phyloP scores from a whole-genome alignment of 2,888 invertebrate species.

The Drosophila testacea region DNA sequence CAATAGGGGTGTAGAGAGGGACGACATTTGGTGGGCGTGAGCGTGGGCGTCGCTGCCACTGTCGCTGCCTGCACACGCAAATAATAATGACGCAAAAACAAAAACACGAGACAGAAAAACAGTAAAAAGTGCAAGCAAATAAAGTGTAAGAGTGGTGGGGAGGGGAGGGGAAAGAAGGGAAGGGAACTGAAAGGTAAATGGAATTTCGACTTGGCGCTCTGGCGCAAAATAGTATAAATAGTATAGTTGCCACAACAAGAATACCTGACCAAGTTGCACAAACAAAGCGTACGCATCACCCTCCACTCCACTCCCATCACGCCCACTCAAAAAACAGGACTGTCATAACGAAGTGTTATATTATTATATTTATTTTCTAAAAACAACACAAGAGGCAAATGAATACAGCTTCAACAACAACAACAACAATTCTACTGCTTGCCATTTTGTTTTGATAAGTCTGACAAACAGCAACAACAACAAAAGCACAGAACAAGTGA shows the following conservation, averaged over 20 bases:
- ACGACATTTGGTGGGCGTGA: conserved; percentile 42
- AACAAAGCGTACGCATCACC: conserved; percentile 39
- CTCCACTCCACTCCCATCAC: conserved; percentile 12
- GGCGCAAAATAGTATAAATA: conserved; percentile 16
- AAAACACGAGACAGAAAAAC: conserved; percentile 41
- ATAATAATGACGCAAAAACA: conserved; percentile 62
- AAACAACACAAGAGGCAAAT: conserved; percentile 56
- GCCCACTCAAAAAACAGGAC: conserved; percentile 4
- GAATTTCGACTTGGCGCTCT: conserved; percentile 21
- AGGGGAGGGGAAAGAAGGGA: neutral
- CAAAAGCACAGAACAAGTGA: conserved; percentile 51
- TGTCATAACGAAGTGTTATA: conserved; percentile 36
- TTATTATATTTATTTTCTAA: conserved; percentile 30
- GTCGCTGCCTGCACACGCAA: conserved; percentile 57
- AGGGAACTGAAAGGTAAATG: conserved; percentile 25
- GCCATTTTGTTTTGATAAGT: conserved; percentile 78
- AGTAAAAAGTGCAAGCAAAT: conserved; percentile 42
- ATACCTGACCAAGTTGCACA: conserved; percentile 34
- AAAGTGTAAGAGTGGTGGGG: conserved; percentile 13
- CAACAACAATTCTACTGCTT: conserved; percentile 44
- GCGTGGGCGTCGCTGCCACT: conserved; percentile 26
- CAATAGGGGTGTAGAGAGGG: conserved; percentile 7
- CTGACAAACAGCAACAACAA: conserved; percentile 68
- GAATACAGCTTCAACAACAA: conserved; percentile 43
- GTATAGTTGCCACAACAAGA: conserved; percentile 26